phyloP scores from a whole-genome alignment of 2,113 vertebrate genomes.

The Gambusia holbrooki region DNA sequence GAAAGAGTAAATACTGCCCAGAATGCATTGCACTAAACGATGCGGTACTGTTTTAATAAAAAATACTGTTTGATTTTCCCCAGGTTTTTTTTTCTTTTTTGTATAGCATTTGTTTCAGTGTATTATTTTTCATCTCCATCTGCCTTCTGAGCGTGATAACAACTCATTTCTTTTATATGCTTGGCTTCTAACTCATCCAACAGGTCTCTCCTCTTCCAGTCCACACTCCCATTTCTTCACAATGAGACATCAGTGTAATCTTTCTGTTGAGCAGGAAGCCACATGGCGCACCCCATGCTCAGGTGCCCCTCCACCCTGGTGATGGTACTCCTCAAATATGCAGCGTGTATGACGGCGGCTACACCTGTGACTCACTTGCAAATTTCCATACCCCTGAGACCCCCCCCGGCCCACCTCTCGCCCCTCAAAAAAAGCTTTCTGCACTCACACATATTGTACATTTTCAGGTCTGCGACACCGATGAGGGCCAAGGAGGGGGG shows the following conservation, averaged over 20 bases:
- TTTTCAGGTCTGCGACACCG: constrained; percentile 29
- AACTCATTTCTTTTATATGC: not conserved
- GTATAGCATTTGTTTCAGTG: too few species aligned
- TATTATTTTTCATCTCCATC: not conserved
- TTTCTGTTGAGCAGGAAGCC: constrained; percentile 57
- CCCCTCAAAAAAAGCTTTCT: not conserved
- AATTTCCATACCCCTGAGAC: constrained; percentile 51
- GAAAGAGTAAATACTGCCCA: too few species aligned
- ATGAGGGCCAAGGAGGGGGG: constrained; percentile 41
- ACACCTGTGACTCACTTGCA: constrained; percentile 72
- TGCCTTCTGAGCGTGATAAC: not conserved
- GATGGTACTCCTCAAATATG: constrained; percentile 67
- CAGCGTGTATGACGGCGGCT: constrained; percentile 47
- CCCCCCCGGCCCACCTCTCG: constrained; percentile 15
- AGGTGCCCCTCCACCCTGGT: constrained; percentile 60
- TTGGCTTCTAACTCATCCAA: constrained; percentile 22
- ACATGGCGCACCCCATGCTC: constrained; percentile 45
- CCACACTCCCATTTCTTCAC: constrained; percentile 53
- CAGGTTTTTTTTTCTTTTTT: too few species aligned
- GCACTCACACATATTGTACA: constrained; percentile 24
- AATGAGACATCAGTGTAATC: constrained; percentile 62
- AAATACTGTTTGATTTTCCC: too few species aligned
- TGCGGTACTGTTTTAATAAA: too few species aligned
- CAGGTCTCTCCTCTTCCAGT: constrained; percentile 36
- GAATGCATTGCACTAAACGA: too few species aligned